Evolutionary conservation across 2,888 invertebrate genomes (phyloP).

Genomic region (Mesoligia furuncula): DNA sequence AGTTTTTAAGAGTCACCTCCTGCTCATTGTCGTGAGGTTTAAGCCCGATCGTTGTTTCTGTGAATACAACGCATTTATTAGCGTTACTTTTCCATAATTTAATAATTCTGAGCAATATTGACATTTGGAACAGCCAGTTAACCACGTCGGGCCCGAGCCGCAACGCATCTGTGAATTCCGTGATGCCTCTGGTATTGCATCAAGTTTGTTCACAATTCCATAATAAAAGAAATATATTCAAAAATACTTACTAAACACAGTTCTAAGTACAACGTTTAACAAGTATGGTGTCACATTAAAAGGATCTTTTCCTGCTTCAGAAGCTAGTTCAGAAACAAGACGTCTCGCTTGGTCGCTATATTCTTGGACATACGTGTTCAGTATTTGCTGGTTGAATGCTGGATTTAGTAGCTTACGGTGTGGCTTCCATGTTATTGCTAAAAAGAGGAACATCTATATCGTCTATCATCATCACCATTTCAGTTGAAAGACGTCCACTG

Average conservation of each 20-base stretch:
- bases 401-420: slow-evolving; percentile 72
- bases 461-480: too few relatives aligned
- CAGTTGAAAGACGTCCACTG: too few relatives aligned
- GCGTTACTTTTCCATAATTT: background rate
- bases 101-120: background rate
- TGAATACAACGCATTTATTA: background rate
- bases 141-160: background rate
- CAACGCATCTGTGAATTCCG: background rate
- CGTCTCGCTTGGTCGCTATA: slow-evolving; percentile 64
- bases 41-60: slow-evolving; percentile 17
- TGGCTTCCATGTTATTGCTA: slow-evolving; percentile 61
- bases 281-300: slow-evolving; percentile 66
- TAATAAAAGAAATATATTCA: background rate
- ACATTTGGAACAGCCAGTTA: background rate
- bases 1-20: slow-evolving; percentile 1
- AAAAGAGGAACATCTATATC: too few relatives aligned
- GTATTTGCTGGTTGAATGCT: slow-evolving; percentile 68
- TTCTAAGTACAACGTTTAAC: slow-evolving; percentile 57
- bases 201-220: background rate
- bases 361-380: slow-evolving; percentile 64
- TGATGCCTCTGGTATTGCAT: background rate
- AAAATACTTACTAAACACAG: slow-evolving; percentile 69
- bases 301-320: slow-evolving; percentile 56
- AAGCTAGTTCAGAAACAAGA: slow-evolving; percentile 55
- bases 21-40: background rate